These are phyloP conservation scores for Diarsia dahlii DNA, from an alignment of 2,888 invertebrate genomes.

Conservation along the genomic window DNA sequence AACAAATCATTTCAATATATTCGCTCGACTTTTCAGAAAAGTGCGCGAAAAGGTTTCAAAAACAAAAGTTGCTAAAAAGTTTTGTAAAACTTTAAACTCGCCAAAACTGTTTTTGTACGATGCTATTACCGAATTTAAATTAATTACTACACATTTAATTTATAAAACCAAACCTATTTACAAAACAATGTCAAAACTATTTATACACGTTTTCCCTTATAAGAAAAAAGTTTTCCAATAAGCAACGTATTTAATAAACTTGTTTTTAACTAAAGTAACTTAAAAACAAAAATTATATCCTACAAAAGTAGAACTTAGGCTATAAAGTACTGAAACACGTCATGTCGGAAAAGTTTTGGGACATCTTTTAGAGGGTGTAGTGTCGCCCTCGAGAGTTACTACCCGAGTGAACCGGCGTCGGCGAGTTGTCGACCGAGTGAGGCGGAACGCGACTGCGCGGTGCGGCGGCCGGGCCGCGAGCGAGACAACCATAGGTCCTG, in stretches of 20 bases:
- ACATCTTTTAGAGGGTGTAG: constrained; percentile 40
- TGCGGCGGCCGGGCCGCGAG: constrained; percentile 1
- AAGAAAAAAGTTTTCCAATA: background rate
- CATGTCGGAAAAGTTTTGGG: constrained; percentile 31
- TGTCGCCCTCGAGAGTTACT: constrained; percentile 17
- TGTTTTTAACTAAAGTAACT: background rate
- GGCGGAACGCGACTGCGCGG: constrained; percentile 42
- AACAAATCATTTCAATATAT: background rate
- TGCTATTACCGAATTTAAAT: background rate
- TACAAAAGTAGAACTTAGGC: background rate
- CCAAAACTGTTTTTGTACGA: background rate
- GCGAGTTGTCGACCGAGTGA: background rate
- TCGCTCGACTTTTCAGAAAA: background rate
- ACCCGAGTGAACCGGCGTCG: constrained; percentile 19
- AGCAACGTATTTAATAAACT: constrained; percentile 6
- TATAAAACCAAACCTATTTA: background rate
- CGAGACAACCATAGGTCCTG: constrained; percentile 32
- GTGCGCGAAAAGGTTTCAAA: too few relatives aligned
- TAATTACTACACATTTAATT: background rate
- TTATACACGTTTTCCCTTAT: background rate
- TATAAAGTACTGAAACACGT: background rate
- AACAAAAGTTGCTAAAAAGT: constrained; percentile 14
- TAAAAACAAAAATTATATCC: background rate
- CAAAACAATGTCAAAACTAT: background rate
- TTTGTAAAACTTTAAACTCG: background rate